phyloP scores from a whole-genome alignment of 2,888 invertebrate genomes.

The Melitaea athalia region DNA sequence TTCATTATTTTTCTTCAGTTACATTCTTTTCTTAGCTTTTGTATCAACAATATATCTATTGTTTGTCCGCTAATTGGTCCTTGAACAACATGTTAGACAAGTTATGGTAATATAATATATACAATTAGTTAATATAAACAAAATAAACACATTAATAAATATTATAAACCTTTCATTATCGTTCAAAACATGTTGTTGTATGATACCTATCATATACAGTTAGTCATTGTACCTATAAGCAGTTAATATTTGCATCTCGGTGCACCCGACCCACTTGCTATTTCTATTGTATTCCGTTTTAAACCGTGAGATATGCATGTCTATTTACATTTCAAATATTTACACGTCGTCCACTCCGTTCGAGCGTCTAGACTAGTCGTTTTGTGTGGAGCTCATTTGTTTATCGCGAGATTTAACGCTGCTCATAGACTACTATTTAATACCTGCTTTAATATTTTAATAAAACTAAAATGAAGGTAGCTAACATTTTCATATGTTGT shows the following conservation, averaged over 20 bases:
- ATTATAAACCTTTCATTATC: conserved; percentile 1
- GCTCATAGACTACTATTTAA: too few relatives aligned
- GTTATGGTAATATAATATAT: too few relatives aligned
- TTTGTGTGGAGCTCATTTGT: not conserved
- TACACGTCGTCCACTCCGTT: not conserved
- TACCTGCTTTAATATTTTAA: not conserved
- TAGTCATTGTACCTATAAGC: not conserved
- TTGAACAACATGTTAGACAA: too few relatives aligned
- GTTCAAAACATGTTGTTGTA: not conserved
- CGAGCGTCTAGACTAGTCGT: too few relatives aligned
- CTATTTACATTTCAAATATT: not conserved
- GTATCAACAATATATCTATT: too few relatives aligned
- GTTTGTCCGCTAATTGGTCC: too few relatives aligned
- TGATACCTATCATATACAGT: too few relatives aligned
- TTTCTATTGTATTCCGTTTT: not conserved
- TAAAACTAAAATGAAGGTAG: too few relatives aligned
- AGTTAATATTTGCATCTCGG: not conserved
- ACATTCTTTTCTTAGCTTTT: too few relatives aligned
- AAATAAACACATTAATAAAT: not conserved
- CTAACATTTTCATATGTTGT: too few relatives aligned
- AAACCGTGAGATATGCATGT: not conserved
- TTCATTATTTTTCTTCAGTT: too few relatives aligned
- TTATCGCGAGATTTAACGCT: not conserved
- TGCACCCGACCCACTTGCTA: not conserved
- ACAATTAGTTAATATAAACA: too few relatives aligned